Percentiles rank a stretch among this genome's conserved stretches.
Conservation (phyloP, 2,888 invertebrate genomes). For the Sinohyriopsis cumingii region DNA sequence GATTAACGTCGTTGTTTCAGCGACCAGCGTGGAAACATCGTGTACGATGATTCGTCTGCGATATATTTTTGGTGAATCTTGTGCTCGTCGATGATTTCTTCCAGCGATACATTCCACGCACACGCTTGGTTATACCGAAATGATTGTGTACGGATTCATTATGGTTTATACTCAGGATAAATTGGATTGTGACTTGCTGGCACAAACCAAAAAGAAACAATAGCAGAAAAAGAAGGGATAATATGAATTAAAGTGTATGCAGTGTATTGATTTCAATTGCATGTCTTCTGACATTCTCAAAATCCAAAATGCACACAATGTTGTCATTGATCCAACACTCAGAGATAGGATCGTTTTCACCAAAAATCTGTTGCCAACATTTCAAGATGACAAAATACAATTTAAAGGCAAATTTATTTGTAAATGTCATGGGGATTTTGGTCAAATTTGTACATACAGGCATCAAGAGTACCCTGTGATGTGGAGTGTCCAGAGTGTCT, state of each 20-base stretch:
- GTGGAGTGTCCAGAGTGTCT: too few relatives aligned
- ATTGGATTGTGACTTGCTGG: constrained; percentile 17
- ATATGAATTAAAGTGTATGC: constrained; percentile 44
- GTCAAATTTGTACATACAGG: constrained; percentile 25
- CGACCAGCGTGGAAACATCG: too few relatives aligned
- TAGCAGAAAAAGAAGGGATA: constrained; percentile 18
- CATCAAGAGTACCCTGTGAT: constrained; percentile 31
- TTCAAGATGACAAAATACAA: constrained; percentile 18
- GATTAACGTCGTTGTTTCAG: too few relatives aligned
- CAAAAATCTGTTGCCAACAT: constrained; percentile 9
- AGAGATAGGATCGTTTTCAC: constrained; percentile 6
- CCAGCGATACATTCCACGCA: too few relatives aligned
- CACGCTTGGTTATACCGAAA: too few relatives aligned
- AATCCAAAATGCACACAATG: constrained; percentile 45
- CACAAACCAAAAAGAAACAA: constrained; percentile 11
- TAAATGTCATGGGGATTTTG: constrained; percentile 28
- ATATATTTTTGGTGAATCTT: too few relatives aligned
- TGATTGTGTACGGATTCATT: too few relatives aligned
- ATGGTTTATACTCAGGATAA: too few relatives aligned
- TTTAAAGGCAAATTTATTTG: constrained; percentile 27
- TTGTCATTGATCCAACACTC: constrained; percentile 38
- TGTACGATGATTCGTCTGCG: too few relatives aligned
- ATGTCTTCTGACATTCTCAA: constrained; percentile 44
- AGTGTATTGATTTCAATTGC: constrained; percentile 50
- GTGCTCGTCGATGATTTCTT: too few relatives aligned